Base-by-base conservation (phyloP, 2,113 vertebrate species). In the Aldabrachelys gigantea region DNA sequence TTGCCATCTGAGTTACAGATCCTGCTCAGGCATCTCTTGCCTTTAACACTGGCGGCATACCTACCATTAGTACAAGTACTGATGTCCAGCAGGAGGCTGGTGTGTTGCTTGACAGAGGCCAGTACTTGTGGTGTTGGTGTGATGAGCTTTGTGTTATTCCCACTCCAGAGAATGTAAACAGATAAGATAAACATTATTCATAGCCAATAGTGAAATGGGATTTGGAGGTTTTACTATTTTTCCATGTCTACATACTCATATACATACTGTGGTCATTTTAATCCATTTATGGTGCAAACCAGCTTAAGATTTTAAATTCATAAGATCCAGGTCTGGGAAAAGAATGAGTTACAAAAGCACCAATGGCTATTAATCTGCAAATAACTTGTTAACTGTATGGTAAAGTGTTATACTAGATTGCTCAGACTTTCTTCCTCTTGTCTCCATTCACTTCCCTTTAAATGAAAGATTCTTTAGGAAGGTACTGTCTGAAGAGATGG, bases 121-220 rank as follows among this genome's bases (percentile, higher is more conserved):
- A 7, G 3, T 78, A 52, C 44, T 93, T 84, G 11, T 11, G 54
- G 21, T 8, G 22, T 24, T 54, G 21, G 6, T 80, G 84, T 75
- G 52, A n/a, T 54, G 53, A 22, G 53, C 22, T 11, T 65, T 17
- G 14, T 4, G 5, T 13, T 88, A 25, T 84, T 89, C 90, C 41
- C 38, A 47, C 14, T 27, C 31, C 2, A 4, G 8, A 2, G 41
- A 49, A 31, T 9, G 11, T 44, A 62, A 35, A 47, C 6, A 24
- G 10, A 2, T 49, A 47, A 75, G 41, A 82, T 14, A n/a, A 56
- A 27, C 29, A 59, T 11, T 3, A 0, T 87, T 62, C 1, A 4
- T 50, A 69, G 0, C 0, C 50, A 6, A 8, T 44, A 47, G 35
- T 52, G 91, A 80, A 27, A 5, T 84, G 10, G 53, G 21, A 50